Conservation (phyloP, 2,797 vertebrate genomes). For the Diplodus sargus region DNA sequence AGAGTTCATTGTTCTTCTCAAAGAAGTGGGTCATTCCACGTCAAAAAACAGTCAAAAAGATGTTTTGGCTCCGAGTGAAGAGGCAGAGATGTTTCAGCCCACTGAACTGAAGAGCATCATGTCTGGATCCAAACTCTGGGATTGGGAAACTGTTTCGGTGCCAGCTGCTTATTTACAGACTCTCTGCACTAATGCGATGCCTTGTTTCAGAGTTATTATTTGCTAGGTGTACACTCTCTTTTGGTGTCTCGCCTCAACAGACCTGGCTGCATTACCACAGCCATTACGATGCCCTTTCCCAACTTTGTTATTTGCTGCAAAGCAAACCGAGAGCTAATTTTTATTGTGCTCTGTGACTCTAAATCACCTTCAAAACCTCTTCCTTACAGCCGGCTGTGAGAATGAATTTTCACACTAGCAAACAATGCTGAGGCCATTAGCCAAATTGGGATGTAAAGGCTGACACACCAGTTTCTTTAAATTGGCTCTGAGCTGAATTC, state of each 20-base stretch:
- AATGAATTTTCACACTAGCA: constrained; percentile 35
- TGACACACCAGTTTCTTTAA: constrained; percentile 58
- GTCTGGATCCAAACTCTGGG: constrained; percentile 68
- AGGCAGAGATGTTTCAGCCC: constrained; percentile 71
- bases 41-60: constrained; percentile 66
- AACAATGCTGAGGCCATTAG: constrained; percentile 38
- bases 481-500: constrained; percentile 49
- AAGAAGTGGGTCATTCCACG: constrained; percentile 74
- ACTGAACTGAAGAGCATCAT: constrained; percentile 69
- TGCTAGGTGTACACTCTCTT: constrained; percentile 32
- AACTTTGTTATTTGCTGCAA: constrained; percentile 19
- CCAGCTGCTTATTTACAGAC: constrained; percentile 73
- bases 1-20: constrained; percentile 68
- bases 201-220: constrained; percentile 65
- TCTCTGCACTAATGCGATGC: constrained; percentile 54
- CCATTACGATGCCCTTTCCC: constrained; percentile 33
- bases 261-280: constrained; percentile 30
- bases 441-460: constrained; percentile 48
- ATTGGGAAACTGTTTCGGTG: constrained; percentile 57
- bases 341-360: constrained; percentile 23
- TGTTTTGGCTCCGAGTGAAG: constrained; percentile 69
- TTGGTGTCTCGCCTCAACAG: constrained; percentile 39
- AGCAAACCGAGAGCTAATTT: constrained; percentile 29
- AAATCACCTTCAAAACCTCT: constrained; percentile 38
- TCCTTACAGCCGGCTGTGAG: constrained; percentile 34